Evolutionary conservation across 2,113 vertebrate genomes (phyloP).

Genomic region (Labeo catla): DNA sequence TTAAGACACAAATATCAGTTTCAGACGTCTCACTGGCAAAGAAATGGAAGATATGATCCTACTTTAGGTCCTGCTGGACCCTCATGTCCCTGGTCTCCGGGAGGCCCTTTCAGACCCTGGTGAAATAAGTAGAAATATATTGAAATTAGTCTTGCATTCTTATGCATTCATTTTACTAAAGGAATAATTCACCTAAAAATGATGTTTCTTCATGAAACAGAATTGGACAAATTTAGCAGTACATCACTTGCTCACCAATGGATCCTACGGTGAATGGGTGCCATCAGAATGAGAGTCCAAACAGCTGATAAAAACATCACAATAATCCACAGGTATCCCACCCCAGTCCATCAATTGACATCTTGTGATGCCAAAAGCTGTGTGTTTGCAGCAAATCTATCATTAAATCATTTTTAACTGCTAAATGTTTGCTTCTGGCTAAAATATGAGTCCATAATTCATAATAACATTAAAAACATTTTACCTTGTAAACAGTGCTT

Average conservation of each 20-base stretch:
- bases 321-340: not conserved
- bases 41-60: constrained; percentile 25
- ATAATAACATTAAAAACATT: not conserved
- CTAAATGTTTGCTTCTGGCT: too few species aligned
- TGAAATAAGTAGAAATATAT: constrained; percentile 42
- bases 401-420: not conserved
- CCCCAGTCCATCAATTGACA: too few species aligned
- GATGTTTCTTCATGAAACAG: not conserved
- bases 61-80: constrained; percentile 74
- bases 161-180: not conserved
- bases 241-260: not conserved
- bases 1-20: not conserved
- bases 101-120: constrained; percentile 66
- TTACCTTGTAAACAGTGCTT: not conserved
- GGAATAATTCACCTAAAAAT: not conserved
- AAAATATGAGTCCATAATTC: too few species aligned
- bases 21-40: not conserved
- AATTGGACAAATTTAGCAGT: not conserved
- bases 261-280: not conserved
- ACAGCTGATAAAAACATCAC: not conserved
- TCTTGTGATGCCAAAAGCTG: not conserved
- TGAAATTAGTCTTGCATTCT: not conserved
- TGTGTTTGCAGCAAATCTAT: not conserved
- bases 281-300: not conserved
- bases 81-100: constrained; percentile 71